phyloP scores from a whole-genome alignment of 2,888 invertebrate species.

The Drosophila lacicola region DNA sequence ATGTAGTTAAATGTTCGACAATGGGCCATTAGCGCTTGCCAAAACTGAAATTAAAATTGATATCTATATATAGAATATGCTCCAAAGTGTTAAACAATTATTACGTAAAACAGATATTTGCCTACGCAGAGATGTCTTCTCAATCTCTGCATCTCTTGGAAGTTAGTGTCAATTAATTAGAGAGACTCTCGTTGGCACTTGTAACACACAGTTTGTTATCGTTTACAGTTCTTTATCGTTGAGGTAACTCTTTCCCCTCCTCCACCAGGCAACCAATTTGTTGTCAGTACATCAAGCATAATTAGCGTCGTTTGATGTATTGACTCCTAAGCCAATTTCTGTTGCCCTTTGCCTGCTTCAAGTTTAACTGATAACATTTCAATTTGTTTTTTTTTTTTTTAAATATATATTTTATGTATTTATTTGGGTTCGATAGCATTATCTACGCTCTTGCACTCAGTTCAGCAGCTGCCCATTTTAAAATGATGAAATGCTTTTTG shows the following conservation, averaged over 20 bases:
- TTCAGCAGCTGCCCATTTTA: constrained; percentile 5
- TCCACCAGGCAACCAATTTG: not conserved
- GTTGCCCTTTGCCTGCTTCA: not conserved
- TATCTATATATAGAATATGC: not conserved
- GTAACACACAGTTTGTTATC: constrained; percentile 1
- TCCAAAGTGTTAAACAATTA: too few species aligned
- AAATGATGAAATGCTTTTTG: not conserved
- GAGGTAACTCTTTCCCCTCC: not conserved
- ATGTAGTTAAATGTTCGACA: constrained; percentile 8
- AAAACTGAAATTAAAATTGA: not conserved
- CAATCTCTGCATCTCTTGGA: not conserved
- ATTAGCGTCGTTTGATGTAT: constrained; percentile 32
- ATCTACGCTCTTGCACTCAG: not conserved
- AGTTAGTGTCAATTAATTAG: constrained; percentile 5
- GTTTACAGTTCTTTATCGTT: constrained; percentile 2
- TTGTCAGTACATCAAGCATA: not conserved
- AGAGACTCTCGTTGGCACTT: not conserved
- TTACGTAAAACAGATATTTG: too few species aligned
- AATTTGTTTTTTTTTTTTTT: not conserved
- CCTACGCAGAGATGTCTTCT: too few species aligned
- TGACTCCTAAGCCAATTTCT: constrained; percentile 8
- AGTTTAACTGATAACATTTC: constrained; percentile 7
- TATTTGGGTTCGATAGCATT: constrained; percentile 6
- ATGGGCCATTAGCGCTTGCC: not conserved
- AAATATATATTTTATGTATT: not conserved